Percentiles rank a stretch among this genome's conserved stretches.
Evolutionary conservation across 2,888 invertebrate genomes (phyloP).

Genomic region (Troides aeacus): DNA sequence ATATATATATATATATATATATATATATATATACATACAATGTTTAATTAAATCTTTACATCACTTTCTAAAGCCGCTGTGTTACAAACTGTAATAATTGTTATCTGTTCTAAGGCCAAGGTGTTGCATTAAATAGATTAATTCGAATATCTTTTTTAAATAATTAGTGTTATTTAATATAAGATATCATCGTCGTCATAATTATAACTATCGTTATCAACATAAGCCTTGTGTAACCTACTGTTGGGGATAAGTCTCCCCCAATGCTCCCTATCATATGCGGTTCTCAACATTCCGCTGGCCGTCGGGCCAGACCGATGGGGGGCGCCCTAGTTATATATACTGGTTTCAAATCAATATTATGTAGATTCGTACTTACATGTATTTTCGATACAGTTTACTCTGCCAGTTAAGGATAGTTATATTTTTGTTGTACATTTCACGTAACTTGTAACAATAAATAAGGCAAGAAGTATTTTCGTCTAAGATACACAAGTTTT

Average conservation of each 20-base stretch:
- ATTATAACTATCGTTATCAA: too few relatives aligned
- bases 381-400: neutral
- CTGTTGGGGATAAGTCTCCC: too few relatives aligned
- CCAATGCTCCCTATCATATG: too few relatives aligned
- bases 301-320: too few relatives aligned
- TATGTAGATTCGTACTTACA: neutral
- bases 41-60: too few relatives aligned
- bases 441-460: neutral
- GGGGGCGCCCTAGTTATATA: too few relatives aligned
- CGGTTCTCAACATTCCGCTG: too few relatives aligned
- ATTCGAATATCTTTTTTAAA: neutral
- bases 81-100: neutral
- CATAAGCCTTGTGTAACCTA: too few relatives aligned
- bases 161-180: neutral
- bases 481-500: neutral
- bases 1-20: neutral
- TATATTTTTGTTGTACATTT: neutral
- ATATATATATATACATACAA: neutral
- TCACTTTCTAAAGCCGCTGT: neutral
- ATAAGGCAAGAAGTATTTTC: neutral
- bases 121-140: neutral
- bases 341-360: neutral
- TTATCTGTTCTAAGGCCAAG: neutral
- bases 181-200: neutral
- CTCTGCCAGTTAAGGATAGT: neutral